Evolutionary conservation across 2,797 vertebrate genomes (phyloP).

Genomic region (Pangasius mekongensis): DNA sequence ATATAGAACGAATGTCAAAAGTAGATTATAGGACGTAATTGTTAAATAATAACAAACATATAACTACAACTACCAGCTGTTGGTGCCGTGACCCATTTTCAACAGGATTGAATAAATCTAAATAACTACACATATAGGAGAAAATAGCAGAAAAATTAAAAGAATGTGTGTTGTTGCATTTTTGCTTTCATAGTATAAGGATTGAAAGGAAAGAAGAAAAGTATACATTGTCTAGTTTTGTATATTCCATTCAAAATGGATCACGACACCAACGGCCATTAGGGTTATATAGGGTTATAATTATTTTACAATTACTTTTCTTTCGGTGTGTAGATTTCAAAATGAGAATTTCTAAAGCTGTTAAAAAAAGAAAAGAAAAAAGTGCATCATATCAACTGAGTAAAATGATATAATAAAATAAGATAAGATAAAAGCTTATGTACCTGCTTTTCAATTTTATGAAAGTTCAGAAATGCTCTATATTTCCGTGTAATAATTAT

Average conservation of each 20-base stretch:
- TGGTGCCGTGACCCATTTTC: background rate
- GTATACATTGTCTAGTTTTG: background rate
- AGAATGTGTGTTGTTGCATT: too few relatives aligned
- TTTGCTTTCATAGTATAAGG: background rate
- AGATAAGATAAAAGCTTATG: background rate
- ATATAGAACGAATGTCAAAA: too few relatives aligned
- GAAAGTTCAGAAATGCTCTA: background rate
- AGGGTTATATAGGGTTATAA: background rate
- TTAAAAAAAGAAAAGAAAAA: background rate
- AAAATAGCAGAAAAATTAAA: background rate
- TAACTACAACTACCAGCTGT: background rate
- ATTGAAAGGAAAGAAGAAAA: background rate
- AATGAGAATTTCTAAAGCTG: background rate
- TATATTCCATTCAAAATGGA: too few relatives aligned
- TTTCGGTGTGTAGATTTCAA: background rate
- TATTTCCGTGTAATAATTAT: too few relatives aligned
- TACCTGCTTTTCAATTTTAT: background rate
- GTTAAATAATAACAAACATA: background rate
- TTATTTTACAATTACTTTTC: background rate
- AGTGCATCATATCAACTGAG: background rate
- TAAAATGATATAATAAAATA: background rate
- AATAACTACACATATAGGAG: background rate
- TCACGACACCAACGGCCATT: background rate
- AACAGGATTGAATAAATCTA: background rate
- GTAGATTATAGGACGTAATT: background rate